Conservation (phyloP, 2,797 vertebrate species). For the Microctenopoma stevenorrisi region DNA sequence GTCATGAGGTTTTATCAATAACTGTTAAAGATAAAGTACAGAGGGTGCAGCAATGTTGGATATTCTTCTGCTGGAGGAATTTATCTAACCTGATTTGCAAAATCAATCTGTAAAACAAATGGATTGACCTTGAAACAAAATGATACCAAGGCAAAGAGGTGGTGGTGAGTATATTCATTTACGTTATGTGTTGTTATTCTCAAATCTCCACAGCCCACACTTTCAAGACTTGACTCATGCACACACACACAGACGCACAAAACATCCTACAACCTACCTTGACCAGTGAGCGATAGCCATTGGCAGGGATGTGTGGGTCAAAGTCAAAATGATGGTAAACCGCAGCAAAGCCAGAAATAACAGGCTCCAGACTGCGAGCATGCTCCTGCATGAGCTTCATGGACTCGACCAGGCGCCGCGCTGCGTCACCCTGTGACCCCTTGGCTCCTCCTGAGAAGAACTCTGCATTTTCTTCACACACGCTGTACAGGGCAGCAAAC, state of each 20-base stretch:
- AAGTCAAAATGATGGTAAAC: constrained; percentile 92
- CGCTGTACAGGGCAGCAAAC: constrained; percentile 85
- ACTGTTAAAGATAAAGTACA: constrained; percentile 61
- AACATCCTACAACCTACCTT: constrained; percentile 79
- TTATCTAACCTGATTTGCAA: constrained; percentile 60
- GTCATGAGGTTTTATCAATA: constrained; percentile 72
- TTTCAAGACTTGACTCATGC: constrained; percentile 5
- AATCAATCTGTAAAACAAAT: constrained; percentile 74
- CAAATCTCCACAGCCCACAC: constrained; percentile 24
- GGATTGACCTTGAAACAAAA: constrained; percentile 69
- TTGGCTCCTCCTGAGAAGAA: constrained; percentile 86
- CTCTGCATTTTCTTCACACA: constrained; percentile 88
- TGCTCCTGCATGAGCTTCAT: constrained; percentile 88
- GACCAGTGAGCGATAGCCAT: constrained; percentile 92
- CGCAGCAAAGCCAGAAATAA: constrained; percentile 82
- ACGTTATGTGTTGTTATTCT: constrained; percentile 34
- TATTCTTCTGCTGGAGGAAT: constrained; percentile 48
- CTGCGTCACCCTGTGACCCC: constrained; percentile 80
- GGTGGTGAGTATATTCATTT: constrained; percentile 53
- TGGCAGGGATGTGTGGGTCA: constrained; percentile 90
- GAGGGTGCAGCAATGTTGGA: constrained; percentile 45
- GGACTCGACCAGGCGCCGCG: constrained; percentile 80
- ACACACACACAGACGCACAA: constrained; percentile 5
- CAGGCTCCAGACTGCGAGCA: constrained; percentile 84
- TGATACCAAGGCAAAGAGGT: constrained; percentile 45